Conservation (phyloP, 2,113 vertebrate genomes). For the Cebidichthys violaceus region DNA sequence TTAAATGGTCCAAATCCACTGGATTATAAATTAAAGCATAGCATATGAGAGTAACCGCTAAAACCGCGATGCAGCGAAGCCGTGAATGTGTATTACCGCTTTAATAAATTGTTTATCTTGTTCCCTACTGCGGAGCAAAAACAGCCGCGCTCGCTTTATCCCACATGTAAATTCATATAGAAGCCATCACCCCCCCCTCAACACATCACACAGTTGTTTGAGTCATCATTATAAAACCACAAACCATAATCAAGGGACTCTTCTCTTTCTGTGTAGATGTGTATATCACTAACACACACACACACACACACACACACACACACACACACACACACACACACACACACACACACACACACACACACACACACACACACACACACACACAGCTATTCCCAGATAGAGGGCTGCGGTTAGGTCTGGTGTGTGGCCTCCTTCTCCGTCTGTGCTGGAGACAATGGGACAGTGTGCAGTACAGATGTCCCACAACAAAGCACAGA, state of each 20-base stretch:
- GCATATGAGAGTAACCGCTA: conserved; percentile 4
- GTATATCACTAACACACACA: not conserved
- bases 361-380: conserved; percentile 25
- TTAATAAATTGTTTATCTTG: not conserved
- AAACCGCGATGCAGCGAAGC: conserved; percentile 1
- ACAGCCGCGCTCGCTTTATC: not conserved
- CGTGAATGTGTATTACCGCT: not conserved
- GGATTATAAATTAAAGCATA: conserved; percentile 42
- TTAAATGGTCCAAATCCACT: conserved; percentile 39
- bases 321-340: conserved; percentile 25
- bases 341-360: conserved; percentile 13
- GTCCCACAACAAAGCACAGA: conserved; percentile 79
- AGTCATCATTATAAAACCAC: conserved; percentile 46
- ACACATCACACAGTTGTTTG: conserved; percentile 42
- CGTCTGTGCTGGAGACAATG: conserved; percentile 72
- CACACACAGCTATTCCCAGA: conserved; percentile 53
- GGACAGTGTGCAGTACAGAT: conserved; percentile 77
- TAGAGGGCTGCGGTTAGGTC: conserved; percentile 68
- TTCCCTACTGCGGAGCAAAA: not conserved
- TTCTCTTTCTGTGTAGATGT: conserved; percentile 37
- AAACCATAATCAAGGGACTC: conserved; percentile 54
- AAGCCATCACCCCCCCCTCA: conserved; percentile 30
- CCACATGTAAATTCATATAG: not conserved
- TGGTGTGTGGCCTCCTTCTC: conserved; percentile 71
- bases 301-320: conserved; percentile 23